Percentiles rank a stretch among this genome's conserved stretches.
phyloP scores from a whole-genome alignment of 2,888 invertebrate species.

The Disparrhopalites patrizii region DNA sequence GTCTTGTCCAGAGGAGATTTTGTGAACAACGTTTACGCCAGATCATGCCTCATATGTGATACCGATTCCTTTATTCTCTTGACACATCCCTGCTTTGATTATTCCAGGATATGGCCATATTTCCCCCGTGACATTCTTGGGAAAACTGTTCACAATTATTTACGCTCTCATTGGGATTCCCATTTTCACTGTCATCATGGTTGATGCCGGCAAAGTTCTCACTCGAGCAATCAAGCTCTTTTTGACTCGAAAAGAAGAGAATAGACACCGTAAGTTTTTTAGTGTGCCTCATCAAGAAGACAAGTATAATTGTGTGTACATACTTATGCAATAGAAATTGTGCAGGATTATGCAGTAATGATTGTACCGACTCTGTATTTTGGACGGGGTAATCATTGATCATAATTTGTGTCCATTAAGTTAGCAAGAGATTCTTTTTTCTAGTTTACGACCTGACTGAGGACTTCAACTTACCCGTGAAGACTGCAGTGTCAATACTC shows the following conservation, averaged over 20 bases:
- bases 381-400: too few relatives aligned
- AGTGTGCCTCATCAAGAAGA: background rate
- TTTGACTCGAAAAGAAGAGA: slow-evolving; percentile 36
- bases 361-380: too few relatives aligned
- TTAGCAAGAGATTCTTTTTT: too few relatives aligned
- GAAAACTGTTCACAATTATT: slow-evolving; percentile 80
- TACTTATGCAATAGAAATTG: too few relatives aligned
- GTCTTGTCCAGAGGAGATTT: too few relatives aligned
- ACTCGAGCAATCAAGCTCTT: slow-evolving; percentile 84
- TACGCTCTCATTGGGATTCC: slow-evolving; percentile 96
- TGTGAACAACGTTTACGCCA: too few relatives aligned
- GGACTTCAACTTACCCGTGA: slow-evolving; percentile 90
- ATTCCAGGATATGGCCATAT: slow-evolving; percentile 94
- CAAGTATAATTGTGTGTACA: too few relatives aligned
- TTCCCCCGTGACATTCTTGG: slow-evolving; percentile 76
- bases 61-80: background rate
- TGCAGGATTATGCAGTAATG: too few relatives aligned
- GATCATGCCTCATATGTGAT: too few relatives aligned
- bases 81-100: too few relatives aligned
- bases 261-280: slow-evolving; percentile 27
- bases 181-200: slow-evolving; percentile 85
- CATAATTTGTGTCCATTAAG: too few relatives aligned
- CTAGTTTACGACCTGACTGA: slow-evolving; percentile 67
- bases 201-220: slow-evolving; percentile 91
- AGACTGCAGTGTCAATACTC: slow-evolving; percentile 78